phyloP scores from a whole-genome alignment of 1,140 invertebrate genomes.

The Drosophila malerkotliana region DNA sequence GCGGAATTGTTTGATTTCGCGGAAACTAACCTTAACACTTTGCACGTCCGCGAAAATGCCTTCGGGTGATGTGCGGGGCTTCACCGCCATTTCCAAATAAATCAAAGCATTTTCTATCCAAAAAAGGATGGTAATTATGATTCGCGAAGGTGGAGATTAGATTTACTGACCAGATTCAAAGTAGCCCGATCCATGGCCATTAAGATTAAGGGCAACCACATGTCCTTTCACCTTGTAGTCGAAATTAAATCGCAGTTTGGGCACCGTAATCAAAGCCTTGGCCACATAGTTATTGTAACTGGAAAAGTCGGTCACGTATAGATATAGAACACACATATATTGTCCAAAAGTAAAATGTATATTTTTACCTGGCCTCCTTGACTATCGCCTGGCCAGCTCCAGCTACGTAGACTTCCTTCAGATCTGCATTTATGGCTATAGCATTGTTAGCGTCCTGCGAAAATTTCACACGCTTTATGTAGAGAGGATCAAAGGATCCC shows the following conservation, averaged over 20 bases:
- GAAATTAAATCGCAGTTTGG: constrained; percentile 88
- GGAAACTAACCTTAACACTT: constrained; percentile 43
- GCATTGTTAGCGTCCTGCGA: constrained; percentile 39
- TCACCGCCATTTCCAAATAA: constrained; percentile 85
- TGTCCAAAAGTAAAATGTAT: no score
- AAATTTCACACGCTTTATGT: constrained; percentile 60
- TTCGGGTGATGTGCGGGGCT: constrained; percentile 85
- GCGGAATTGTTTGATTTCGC: constrained; percentile 62
- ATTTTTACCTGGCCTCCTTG: constrained; percentile 46
- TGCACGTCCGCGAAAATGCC: constrained; percentile 87
- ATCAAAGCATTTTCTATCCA: constrained; percentile 86
- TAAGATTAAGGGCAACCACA: constrained; percentile 88
- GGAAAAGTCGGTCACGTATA: not conserved
- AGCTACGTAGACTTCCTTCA: constrained; percentile 52
- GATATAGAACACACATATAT: no score
- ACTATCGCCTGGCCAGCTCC: constrained; percentile 40
- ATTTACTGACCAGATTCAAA: constrained; percentile 87
- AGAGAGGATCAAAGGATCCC: constrained; percentile 53
- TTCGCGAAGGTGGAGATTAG: not conserved
- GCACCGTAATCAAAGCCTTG: constrained; percentile 83
- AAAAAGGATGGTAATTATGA: not conserved
- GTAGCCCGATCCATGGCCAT: constrained; percentile 87
- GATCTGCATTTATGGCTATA: constrained; percentile 58
- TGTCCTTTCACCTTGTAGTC: constrained; percentile 89
- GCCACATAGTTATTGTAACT: constrained; percentile 44